Conservation (phyloP, 2,888 invertebrate genomes). For the Cephus spinipes region DNA sequence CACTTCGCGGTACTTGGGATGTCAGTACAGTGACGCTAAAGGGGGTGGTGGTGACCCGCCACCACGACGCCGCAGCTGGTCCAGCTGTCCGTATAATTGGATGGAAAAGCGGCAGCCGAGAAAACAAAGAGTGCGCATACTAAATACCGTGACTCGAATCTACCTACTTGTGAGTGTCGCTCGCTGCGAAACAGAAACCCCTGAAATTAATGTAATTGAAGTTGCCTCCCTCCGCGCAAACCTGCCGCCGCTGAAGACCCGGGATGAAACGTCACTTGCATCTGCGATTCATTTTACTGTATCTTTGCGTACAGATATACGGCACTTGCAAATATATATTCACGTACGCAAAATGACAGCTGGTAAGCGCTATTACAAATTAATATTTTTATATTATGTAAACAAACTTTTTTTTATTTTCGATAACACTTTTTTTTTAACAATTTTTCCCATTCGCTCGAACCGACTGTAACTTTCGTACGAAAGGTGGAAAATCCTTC, state of each 20-base stretch:
- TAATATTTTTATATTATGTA: no score
- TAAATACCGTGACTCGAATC: not conserved
- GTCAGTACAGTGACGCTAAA: conserved; percentile 51
- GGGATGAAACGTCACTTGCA: not conserved
- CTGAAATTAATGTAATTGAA: conserved; percentile 40
- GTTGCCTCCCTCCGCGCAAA: conserved; percentile 20
- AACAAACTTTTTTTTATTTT: no score
- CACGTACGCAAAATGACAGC: no score
- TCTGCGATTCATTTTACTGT: not conserved
- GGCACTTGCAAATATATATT: no score
- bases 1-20: not conserved
- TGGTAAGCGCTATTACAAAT: no score
- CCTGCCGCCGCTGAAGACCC: not conserved
- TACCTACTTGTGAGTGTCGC: not conserved
- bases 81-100: conserved; percentile 33
- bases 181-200: not conserved
- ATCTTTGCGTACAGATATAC: no score
- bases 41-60: conserved; percentile 52
- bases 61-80: not conserved
- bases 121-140: conserved; percentile 1
- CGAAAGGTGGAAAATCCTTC: no score
- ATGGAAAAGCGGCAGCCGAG: conserved; percentile 22
- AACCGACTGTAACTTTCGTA: no score
- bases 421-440: no score
- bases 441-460: no score